Percentiles rank a stretch among this genome's conserved stretches.
These are phyloP conservation scores for Zaprionus inermis DNA, from an alignment of 1,140 invertebrate genomes.

Conservation along the genomic window DNA sequence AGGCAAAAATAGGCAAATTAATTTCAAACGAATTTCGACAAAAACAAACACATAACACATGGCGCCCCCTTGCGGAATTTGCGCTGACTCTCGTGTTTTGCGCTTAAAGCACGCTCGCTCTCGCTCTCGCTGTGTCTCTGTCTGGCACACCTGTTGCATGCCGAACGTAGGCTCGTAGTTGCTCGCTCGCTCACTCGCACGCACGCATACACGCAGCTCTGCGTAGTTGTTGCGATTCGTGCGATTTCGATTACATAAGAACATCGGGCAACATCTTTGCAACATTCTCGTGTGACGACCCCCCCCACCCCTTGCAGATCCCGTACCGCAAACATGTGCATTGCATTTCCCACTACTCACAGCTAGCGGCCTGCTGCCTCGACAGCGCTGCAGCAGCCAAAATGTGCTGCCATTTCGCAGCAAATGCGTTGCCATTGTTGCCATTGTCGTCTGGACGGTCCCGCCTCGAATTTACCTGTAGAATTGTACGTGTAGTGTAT, in stretches of 20 bases:
- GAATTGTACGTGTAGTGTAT: not conserved
- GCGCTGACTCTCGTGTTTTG: not conserved
- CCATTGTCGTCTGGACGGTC: constrained; percentile 10
- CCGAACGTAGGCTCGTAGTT: not conserved
- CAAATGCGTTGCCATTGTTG: constrained; percentile 63
- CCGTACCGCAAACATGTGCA: not conserved
- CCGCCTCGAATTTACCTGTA: constrained; percentile 2
- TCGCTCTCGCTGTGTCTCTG: constrained; percentile 4
- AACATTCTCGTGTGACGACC: not conserved
- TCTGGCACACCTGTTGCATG: constrained; percentile 21
- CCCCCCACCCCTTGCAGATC: not conserved
- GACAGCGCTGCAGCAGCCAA: constrained; percentile 62
- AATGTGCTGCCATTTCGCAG: constrained; percentile 60
- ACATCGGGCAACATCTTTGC: constrained; percentile 15
- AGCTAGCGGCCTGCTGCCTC: constrained; percentile 27
- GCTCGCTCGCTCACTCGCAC: constrained; percentile 45
- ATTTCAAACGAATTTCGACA: not conserved
- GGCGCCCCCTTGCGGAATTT: constrained; percentile 35
- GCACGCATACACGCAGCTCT: not conserved
- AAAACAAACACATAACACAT: not conserved
- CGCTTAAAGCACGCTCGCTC: constrained; percentile 8
- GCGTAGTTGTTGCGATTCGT: constrained; percentile 8
- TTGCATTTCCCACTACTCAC: constrained; percentile 30
- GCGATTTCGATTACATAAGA: constrained; percentile 60
- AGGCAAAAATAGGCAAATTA: not conserved